phyloP scores from a whole-genome alignment of 1,140 invertebrate genomes.

The Pseudomyrmex concolor region DNA sequence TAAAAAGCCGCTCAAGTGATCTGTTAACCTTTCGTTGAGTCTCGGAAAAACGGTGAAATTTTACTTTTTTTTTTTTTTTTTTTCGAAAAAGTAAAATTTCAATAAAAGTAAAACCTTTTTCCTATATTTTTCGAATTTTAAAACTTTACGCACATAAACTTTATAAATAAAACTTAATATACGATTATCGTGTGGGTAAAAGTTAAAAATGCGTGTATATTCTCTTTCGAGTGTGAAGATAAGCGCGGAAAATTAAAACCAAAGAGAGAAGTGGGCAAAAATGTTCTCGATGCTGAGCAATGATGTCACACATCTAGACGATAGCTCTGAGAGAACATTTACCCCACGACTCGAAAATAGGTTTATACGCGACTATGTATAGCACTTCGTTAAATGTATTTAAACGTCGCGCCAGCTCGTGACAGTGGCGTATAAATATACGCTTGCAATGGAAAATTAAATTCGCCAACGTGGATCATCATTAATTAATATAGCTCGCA shows the following conservation, averaged over 20 bases:
- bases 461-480: not conserved
- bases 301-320: constrained; percentile 72
- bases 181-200: not conserved
- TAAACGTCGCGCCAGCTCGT: constrained; percentile 58
- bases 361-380: constrained; percentile 69
- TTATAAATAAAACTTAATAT: not conserved
- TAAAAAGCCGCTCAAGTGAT: no score
- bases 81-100: not conserved
- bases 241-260: constrained; percentile 7
- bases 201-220: not conserved
- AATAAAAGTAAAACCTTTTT: not conserved
- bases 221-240: constrained; percentile 16
- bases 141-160: not conserved
- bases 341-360: constrained; percentile 75
- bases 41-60: no score
- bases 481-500: constrained; percentile 59
- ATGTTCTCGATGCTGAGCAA: constrained; percentile 59
- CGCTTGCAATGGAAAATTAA: not conserved
- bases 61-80: no score
- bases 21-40: no score
- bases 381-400: constrained; percentile 70
- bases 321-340: constrained; percentile 74
- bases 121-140: no score
- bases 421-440: constrained; percentile 22
- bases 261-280: constrained; percentile 54